Percentiles rank a stretch among this genome's conserved stretches.
phyloP scores from a whole-genome alignment of 2,888 invertebrate genomes.

The Galerucella pusilla region DNA sequence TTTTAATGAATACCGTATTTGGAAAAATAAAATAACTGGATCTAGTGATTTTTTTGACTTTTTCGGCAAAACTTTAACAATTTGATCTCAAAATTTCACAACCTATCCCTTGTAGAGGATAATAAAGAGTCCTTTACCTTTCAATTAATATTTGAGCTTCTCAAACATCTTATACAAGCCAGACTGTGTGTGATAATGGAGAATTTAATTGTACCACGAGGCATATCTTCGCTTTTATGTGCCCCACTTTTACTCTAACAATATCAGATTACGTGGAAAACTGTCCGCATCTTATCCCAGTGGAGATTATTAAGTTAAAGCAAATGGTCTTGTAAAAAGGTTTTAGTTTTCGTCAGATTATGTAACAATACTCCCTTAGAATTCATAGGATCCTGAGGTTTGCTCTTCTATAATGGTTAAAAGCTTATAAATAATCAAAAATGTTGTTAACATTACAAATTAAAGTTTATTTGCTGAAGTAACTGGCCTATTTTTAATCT shows the following conservation, averaged over 20 bases:
- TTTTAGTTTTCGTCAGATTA: neutral
- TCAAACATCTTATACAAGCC: neutral
- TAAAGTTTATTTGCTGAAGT: too few species aligned
- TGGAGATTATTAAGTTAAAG: conserved; percentile 14
- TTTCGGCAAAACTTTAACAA: too few species aligned
- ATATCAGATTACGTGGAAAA: conserved; percentile 15
- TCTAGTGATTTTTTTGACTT: too few species aligned
- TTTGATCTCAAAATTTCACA: too few species aligned
- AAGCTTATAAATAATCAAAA: too few species aligned
- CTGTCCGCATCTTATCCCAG: conserved; percentile 10
- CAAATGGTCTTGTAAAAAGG: conserved; percentile 7
- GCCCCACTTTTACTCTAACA: conserved; percentile 5
- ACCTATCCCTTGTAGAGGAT: neutral
- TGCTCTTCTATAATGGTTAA: neutral
- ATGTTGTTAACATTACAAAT: too few species aligned
- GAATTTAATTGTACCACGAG: conserved; percentile 11
- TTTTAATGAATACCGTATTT: too few species aligned
- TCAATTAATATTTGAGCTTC: conserved; percentile 1
- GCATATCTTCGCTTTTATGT: conserved; percentile 12
- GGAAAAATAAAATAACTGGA: too few species aligned
- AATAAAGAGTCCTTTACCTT: neutral
- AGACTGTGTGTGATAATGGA: neutral
- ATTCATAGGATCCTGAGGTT: neutral
- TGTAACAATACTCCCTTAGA: neutral
- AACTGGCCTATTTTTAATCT: too few species aligned